Evolutionary conservation across 1,140 invertebrate genomes (phyloP).

Genomic region (Dinoponera quadriceps): DNA sequence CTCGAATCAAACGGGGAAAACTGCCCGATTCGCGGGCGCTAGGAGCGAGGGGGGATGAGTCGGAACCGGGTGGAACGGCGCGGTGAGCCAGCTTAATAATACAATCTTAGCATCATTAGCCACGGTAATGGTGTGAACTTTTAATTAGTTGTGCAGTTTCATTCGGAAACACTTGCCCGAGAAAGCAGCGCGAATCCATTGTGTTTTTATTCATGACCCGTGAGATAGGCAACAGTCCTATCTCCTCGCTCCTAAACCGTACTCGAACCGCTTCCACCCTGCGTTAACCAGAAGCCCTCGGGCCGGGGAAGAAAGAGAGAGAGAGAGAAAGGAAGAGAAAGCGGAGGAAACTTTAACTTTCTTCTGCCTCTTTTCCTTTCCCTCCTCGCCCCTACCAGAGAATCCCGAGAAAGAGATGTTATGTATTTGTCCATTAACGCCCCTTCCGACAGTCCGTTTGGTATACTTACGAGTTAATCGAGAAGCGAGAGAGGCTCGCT

Average conservation of each 20-base stretch:
- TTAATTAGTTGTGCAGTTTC: slow-evolving; percentile 85
- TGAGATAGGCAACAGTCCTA: slow-evolving; percentile 75
- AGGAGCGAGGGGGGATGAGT: not conserved
- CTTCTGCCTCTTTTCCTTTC: slow-evolving; percentile 41
- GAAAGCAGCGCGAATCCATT: slow-evolving; percentile 77
- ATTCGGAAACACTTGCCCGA: slow-evolving; percentile 83
- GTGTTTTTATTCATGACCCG: slow-evolving; percentile 83
- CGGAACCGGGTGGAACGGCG: slow-evolving; percentile 5
- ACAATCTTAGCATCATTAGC: slow-evolving; percentile 85
- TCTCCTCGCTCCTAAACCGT: slow-evolving; percentile 59
- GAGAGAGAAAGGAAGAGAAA: too few relatives aligned
- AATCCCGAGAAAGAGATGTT: slow-evolving; percentile 57
- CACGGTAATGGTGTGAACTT: slow-evolving; percentile 84
- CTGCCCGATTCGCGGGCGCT: slow-evolving; percentile 3
- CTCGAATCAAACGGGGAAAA: slow-evolving; percentile 38
- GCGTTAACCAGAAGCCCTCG: slow-evolving; percentile 65
- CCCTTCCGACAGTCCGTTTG: slow-evolving; percentile 18
- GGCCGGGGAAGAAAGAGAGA: not conserved
- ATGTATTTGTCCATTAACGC: slow-evolving; percentile 76
- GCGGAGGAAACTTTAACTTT: slow-evolving; percentile 75
- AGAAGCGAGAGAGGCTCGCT: not conserved
- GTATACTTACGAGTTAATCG: slow-evolving; percentile 33
- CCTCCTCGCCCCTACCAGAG: not conserved
- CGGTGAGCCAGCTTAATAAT: slow-evolving; percentile 81
- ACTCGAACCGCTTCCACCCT: slow-evolving; percentile 40